Evolutionary conservation across 1,140 invertebrate genomes (phyloP).

Genomic region (Leptinotarsa defecta): DNA sequence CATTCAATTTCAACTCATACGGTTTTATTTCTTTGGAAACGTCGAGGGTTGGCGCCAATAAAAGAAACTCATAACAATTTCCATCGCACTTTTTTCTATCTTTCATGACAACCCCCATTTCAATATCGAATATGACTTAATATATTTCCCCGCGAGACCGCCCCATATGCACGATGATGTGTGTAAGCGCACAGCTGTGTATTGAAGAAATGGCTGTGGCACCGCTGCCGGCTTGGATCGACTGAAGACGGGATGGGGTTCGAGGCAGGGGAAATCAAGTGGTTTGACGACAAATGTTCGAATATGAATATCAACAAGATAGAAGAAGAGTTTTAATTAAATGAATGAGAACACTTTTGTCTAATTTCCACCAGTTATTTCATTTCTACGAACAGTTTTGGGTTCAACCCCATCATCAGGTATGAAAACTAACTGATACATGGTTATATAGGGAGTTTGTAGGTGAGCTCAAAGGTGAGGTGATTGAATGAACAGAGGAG

Average conservation of each 20-base stretch:
- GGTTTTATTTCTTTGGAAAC: not conserved
- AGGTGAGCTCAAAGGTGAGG: no score
- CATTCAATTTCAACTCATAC: conserved; percentile 1
- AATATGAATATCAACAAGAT: no score
- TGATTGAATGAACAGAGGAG: no score
- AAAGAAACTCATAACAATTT: conserved; percentile 20
- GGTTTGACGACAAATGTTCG: no score
- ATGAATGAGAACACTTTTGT: no score
- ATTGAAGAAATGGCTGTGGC: conserved; percentile 5
- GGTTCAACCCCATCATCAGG: no score
- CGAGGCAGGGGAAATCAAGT: not conserved
- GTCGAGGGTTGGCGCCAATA: not conserved
- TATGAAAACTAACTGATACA: no score
- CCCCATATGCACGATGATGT: conserved; percentile 9
- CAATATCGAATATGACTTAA: conserved; percentile 22
- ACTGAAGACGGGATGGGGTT: no score
- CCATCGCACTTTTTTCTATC: conserved; percentile 19
- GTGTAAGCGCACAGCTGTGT: conserved; percentile 14
- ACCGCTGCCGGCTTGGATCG: not conserved
- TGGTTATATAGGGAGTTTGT: no score
- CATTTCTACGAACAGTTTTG: no score
- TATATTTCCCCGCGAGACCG: conserved; percentile 19
- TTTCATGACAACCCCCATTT: conserved; percentile 11
- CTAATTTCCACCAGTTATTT: no score
- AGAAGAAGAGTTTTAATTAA: no score